Conservation (phyloP, 2,113 vertebrate genomes). For the Microtus montanus region DNA sequence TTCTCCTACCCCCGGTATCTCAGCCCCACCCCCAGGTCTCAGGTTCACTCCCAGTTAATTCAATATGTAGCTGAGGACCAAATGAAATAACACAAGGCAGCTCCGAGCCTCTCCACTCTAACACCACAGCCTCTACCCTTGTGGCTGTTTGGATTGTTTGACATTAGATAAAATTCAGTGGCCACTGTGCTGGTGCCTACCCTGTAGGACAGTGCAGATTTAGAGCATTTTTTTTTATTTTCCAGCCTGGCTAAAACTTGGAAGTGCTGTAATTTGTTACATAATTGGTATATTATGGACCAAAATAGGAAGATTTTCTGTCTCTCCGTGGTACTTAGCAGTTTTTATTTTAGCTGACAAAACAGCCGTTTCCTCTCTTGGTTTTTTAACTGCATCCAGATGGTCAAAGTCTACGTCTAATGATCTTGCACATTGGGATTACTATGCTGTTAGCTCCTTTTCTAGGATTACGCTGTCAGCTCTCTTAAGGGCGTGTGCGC, state of each 20-base stretch:
- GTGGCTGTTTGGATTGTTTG: conserved; percentile 30
- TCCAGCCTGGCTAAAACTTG: conserved; percentile 18
- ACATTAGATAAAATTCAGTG: background rate
- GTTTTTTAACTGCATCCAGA: conserved; percentile 64
- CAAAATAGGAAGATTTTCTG: background rate
- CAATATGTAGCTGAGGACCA: background rate
- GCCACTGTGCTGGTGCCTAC: background rate
- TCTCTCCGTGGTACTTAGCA: background rate
- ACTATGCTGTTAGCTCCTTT: conserved; percentile 34
- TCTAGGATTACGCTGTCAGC: conserved; percentile 45
- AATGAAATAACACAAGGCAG: background rate
- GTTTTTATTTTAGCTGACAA: conserved; percentile 64
- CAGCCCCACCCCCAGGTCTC: background rate
- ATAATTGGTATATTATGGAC: background rate
- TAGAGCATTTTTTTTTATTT: background rate
- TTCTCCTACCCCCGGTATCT: background rate
- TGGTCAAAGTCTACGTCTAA: conserved; percentile 46
- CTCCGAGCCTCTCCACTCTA: background rate
- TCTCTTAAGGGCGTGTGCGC: conserved; percentile 22
- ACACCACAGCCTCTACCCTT: background rate
- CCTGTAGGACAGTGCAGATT: background rate
- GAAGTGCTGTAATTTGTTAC: background rate
- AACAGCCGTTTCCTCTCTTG: conserved; percentile 30
- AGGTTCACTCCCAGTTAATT: background rate
- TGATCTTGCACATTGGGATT: conserved; percentile 44